Base-by-base conservation (phyloP, 2,888 invertebrate genomes). In the Melipona beecheii region DNA sequence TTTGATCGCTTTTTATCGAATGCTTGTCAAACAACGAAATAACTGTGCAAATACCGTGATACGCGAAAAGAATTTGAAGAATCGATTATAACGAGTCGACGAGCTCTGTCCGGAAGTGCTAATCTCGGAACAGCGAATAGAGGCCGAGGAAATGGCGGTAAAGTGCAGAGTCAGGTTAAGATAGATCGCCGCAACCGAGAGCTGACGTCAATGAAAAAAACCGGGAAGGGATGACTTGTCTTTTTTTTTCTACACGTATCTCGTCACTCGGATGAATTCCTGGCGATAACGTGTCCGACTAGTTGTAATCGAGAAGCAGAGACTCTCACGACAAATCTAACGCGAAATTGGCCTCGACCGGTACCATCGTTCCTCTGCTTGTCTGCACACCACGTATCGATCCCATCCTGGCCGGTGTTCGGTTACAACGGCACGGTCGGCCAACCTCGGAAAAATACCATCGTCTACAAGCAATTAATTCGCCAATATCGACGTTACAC, bases 101-200 rank as follows among this genome's bases (percentile, higher is more conserved):
- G 49, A n/a, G 50, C 27, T 27, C 15, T 56, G 64, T 66, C 56
- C 82, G 79, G 79, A 83, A 75, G 56, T 72, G 68, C 21, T 72
- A 75, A 75, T 75, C 79, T 68, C 76, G 80, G 72, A 58, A 60
- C 27, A 3, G 4, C 49, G 31, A 36, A 58, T 49, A 24, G 43
- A 66, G 69, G 66, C 52, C 68, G 75, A 36, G 60, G 52, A 71
- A 66, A 70, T 50, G 49, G 50, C 21, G 50, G 50, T 49, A 70
- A 60, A 75, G 60, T 24, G 71, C 36, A 43, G 66, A 69, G 60
- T 62, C 75, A 66, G 52, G 52, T 78, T 43, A 52, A 50, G 21
- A 43, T 79, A 76, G 80, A 74, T 80, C 83, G 75, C 72, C 69
- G 78, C 66, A 75, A 81, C 75, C 81, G 84, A 84, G 75, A 75